Evolutionary conservation across 92 coral and sea anemone species (phyloP).

Genomic region (Phenganax marumi): DNA sequence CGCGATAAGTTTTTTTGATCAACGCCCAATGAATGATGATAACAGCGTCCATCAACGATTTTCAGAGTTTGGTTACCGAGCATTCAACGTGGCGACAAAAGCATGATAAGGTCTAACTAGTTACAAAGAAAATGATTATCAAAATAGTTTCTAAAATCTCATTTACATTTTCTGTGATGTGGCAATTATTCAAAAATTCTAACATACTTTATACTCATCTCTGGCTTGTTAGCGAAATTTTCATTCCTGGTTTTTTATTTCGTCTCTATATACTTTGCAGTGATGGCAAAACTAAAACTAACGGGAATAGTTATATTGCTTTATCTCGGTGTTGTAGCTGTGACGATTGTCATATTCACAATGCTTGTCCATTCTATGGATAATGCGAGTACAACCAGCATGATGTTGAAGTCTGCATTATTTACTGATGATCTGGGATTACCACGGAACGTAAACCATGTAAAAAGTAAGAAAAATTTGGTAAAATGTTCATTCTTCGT

Average conservation of each 20-base stretch:
- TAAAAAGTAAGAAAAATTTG: conserved; percentile 1
- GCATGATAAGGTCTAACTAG: background rate
- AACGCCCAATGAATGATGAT: too few species aligned
- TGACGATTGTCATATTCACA: conserved; percentile 2
- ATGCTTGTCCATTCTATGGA: conserved; percentile 15
- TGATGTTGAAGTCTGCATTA: background rate
- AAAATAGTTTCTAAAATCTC: background rate
- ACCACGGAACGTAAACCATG: background rate
- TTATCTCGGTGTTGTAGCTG: conserved; percentile 11
- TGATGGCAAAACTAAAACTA: conserved; percentile 10
- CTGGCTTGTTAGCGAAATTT: too few species aligned
- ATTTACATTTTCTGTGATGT: conserved; percentile 16
- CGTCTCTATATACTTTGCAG: too few species aligned
- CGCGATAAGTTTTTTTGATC: too few species aligned
- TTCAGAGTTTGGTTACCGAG: conserved; percentile 5
- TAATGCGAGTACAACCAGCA: background rate
- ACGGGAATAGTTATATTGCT: conserved; percentile 15
- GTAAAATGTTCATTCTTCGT: background rate
- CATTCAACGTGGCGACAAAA: conserved; percentile 17
- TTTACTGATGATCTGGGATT: background rate
- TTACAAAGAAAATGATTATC: background rate
- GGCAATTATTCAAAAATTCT: background rate
- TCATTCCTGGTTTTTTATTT: too few species aligned
- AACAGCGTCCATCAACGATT: too few species aligned
- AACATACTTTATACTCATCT: too few species aligned